Base-by-base conservation (phyloP, 1,140 invertebrate genomes). In the Popillia japonica region DNA sequence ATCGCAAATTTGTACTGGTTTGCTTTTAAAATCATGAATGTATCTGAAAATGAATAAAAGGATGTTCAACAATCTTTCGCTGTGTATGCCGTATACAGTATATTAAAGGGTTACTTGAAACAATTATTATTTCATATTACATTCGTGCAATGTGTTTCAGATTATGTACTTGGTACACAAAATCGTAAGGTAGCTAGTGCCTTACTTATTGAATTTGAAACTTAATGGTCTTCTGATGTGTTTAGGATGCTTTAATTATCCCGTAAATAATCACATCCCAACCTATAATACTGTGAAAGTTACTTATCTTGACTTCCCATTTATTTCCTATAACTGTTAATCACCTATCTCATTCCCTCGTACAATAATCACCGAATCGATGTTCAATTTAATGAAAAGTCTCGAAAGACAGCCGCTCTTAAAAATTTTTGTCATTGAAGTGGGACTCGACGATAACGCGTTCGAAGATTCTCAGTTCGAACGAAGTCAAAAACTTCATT, bases 181-280 rank as follows among this genome's bases (percentile, higher is more conserved):
- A 55, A 55, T 14, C 48, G n/a, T 20, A 55, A 55, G 78, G 79
- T 83, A 83, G 4, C 27, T 34, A 34, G 82, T 81, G 81, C 82
- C 81, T 82, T 83, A 80, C 80, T 82, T 83, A 83, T 83, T 83
- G 82, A 82, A 82, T 82, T 82, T 82, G 81, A 79, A 78, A 78
- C 81, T 81, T 83, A 83, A 83, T 83, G 82, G 80, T 80, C 79
- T 81, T 80, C 79, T 82, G 81, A 83, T 83, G 78, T 76, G 79
- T 79, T 83, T 80, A 79, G 81, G 81, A 75, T 59, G 75, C 72
- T 80, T 82, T 82, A 83, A 83, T 83, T 83, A 83, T 83, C 81
- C 75, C 79, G 78, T 79, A 77, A 81, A 82, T 83, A 83, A 83
- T 83, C 81, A 79, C 75, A 79, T 83, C 81, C 77, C 55, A 80